Percentiles rank a stretch among this genome's conserved stretches.
Conservation (phyloP, 23 tunicate genomes). For the Trididemnum clinides region DNA sequence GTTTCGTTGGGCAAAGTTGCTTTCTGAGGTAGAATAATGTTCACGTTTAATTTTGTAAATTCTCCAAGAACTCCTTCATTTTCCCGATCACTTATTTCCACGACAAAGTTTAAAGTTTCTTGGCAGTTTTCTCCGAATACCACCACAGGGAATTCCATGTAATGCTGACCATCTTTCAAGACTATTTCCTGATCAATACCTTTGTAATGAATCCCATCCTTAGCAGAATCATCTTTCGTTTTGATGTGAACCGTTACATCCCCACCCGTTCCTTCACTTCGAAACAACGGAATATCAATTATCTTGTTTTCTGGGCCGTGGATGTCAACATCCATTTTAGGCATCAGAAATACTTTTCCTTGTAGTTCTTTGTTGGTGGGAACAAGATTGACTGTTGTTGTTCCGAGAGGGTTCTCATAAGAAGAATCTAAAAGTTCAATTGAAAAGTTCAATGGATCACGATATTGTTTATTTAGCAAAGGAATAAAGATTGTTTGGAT, state of each 20-base stretch:
- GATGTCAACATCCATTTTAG: background rate
- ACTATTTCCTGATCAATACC: slow-evolving; percentile 33
- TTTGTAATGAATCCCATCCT: slow-evolving; percentile 47
- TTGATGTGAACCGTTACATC: slow-evolving; percentile 16
- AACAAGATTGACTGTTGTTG: background rate
- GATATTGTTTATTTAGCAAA: slow-evolving; percentile 23
- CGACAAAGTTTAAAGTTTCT: slow-evolving; percentile 34
- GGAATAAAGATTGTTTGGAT: slow-evolving; percentile 22
- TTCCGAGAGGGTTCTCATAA: background rate
- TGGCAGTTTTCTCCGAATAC: background rate
- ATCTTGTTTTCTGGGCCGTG: background rate
- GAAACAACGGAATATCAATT: slow-evolving; percentile 3
- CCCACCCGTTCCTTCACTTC: slow-evolving; percentile 12
- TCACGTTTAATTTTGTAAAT: background rate
- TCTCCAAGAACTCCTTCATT: slow-evolving; percentile 48
- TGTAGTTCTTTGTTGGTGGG: slow-evolving; percentile 58
- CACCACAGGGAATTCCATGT: slow-evolving; percentile 38
- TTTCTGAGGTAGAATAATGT: background rate
- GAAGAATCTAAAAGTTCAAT: background rate
- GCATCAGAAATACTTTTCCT: background rate
- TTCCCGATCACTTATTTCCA: slow-evolving; percentile 48
- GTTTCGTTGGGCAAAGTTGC: background rate
- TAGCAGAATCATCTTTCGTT: slow-evolving; percentile 44
- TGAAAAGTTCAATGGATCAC: slow-evolving; percentile 8
- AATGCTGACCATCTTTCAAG: slow-evolving; percentile 54